Base-by-base conservation (phyloP, 1,140 invertebrate species). In the Pectinophora gossypiella region DNA sequence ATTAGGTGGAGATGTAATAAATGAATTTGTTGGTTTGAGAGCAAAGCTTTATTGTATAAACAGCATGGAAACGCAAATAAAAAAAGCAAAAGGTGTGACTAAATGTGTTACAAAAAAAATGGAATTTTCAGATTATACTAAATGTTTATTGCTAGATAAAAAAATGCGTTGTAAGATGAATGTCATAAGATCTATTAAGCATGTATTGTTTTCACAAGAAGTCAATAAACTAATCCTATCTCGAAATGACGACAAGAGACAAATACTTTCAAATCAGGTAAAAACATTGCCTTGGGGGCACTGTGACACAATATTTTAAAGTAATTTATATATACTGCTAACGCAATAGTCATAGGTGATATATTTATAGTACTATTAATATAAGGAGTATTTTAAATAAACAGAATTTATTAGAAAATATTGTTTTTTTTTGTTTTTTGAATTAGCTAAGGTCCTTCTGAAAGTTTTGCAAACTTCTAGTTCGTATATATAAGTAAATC, bases 41-140 rank as follows among this genome's bases (percentile, higher is more conserved):
- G n/a, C n/a, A n/a, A n/a, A n/a, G n/a, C n/a, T n/a, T n/a, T n/a
- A n/a, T n/a, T n/a, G n/a, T n/a, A n/a, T n/a, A n/a, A n/a, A n/a
- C n/a, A n/a, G n/a, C n/a, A n/a, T n/a, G n/a, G n/a, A n/a, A n/a
- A n/a, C n/a, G n/a, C n/a, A 36, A 40, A 50, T 54, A 13, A 50
- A 42, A 47, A 59, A 54, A 52, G 56, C 51, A 7, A 54, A 59
- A 32, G 56, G 56, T n/a, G 19, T 44, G 1, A 20, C 10, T 7
- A 43, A 51, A 18, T 6, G 19, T 20, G 19, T 42, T 22, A 20
- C 19, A 10, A 40, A 42, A 13, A 42, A 42, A 51, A 3, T 42
- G 23, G 12, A 43, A 12, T 21, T 23, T 15, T 3, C 5, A 9
- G 22, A 40, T 12, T 51, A 42, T 22, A 42, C n/a, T 12, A 19